Evolutionary conservation across 2,113 vertebrate species (phyloP).

Genomic region (Dicentrarchus labrax): DNA sequence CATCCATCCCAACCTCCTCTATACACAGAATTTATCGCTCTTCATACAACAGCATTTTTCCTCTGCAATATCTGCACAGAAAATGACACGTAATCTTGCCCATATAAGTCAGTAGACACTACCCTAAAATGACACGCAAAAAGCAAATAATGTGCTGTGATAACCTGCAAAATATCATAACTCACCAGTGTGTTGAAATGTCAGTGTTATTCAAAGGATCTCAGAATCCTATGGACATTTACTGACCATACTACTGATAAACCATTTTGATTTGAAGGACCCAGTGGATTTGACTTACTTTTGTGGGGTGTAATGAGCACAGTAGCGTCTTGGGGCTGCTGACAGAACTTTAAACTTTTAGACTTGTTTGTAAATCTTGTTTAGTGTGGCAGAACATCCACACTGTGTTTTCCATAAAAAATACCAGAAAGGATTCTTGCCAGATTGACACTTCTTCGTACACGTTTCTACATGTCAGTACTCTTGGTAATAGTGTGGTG

Average conservation of each 20-base stretch:
- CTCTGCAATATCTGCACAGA: too few species aligned
- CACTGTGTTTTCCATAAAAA: conserved; percentile 9
- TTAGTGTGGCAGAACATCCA: conserved; percentile 2
- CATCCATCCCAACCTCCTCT: too few species aligned
- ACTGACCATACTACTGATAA: background rate
- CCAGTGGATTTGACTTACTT: background rate
- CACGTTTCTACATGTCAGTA: conserved; percentile 3
- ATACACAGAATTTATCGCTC: too few species aligned
- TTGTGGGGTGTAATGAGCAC: background rate
- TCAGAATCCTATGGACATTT: background rate
- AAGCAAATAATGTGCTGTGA: too few species aligned
- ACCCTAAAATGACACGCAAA: too few species aligned
- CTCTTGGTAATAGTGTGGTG: conserved; percentile 31
- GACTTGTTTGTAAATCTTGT: conserved; percentile 11
- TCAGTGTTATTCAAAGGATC: background rate
- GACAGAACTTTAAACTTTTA: conserved; percentile 7
- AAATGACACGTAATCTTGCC: too few species aligned
- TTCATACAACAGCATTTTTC: too few species aligned
- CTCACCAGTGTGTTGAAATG: background rate
- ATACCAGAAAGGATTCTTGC: background rate
- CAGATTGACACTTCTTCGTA: conserved; percentile 20
- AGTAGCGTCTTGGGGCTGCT: background rate
- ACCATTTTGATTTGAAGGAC: background rate
- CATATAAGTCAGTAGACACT: too few species aligned
- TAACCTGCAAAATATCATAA: too few species aligned